Conservation (phyloP, 2,113 vertebrate species). For the Peromyscus leucopus region DNA sequence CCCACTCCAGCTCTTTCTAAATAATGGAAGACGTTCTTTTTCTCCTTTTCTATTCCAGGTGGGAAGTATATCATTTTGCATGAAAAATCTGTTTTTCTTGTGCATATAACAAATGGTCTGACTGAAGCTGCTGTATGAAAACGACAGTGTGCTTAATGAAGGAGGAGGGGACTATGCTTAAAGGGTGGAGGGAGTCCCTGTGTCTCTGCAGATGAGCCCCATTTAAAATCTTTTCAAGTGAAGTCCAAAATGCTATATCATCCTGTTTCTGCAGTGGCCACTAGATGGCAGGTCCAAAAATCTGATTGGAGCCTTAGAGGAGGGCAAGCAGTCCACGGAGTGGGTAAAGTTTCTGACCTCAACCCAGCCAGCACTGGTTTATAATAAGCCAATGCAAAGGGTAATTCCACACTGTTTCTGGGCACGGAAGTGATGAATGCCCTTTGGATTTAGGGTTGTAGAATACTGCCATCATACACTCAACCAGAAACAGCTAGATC, state of each 20-base stretch:
- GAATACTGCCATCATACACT: background rate
- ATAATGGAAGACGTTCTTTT: slow-evolving; percentile 63
- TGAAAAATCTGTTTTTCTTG: slow-evolving; percentile 73
- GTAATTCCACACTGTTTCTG: background rate
- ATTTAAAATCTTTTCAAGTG: slow-evolving; percentile 31
- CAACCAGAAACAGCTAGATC: background rate
- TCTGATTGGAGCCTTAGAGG: background rate
- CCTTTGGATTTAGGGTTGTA: background rate
- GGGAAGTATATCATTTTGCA: slow-evolving; percentile 71
- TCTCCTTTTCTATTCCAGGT: slow-evolving; percentile 59
- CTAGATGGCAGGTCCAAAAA: slow-evolving; percentile 82
- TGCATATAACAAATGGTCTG: slow-evolving; percentile 76
- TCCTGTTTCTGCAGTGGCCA: slow-evolving; percentile 70
- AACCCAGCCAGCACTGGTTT: background rate
- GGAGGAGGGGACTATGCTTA: background rate
- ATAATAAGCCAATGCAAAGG: background rate
- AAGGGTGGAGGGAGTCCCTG: background rate
- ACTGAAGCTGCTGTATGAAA: slow-evolving; percentile 66
- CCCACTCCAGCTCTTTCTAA: slow-evolving; percentile 38
- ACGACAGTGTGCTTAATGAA: slow-evolving; percentile 10
- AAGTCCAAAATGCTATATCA: background rate
- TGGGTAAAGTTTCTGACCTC: background rate
- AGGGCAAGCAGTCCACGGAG: slow-evolving; percentile 33
- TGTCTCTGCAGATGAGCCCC: slow-evolving; percentile 38
- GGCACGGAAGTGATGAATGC: background rate